Base-by-base conservation (phyloP, 2,797 vertebrate genomes). In the Bradypodion pumilum region DNA sequence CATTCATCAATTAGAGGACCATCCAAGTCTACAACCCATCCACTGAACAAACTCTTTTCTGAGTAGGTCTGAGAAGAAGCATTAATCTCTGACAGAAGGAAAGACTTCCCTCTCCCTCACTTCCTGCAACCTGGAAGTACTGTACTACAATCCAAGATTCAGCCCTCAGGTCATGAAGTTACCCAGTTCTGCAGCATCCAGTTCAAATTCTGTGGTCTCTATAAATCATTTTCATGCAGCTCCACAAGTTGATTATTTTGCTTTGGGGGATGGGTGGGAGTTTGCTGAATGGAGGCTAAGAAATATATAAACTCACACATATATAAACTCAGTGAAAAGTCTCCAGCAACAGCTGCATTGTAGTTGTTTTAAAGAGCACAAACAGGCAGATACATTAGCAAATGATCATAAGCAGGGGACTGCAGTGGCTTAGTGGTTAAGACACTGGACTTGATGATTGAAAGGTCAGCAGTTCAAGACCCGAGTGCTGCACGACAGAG, bases 101-200 rank as follows among this genome's bases (percentile, higher is more conserved):
- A 21, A 46, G 10, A 37, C 10, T 16, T 60, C 65, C 42, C 16
- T 23, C 46, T 27, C 44, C 27, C 25, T 8, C 15, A 19, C 25
- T 6, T 35, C 2, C 15, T 40, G 44, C 21, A 12, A 60, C 16
- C 19, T 3, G 13, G 32, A 65, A n/a, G 27, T 56, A 73, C 29
- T 40, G 35, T 56, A 73, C 29, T 40, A 27, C 65, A 16, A 85
- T 79, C 25, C 76, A 79, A 35, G 44, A 80, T 85, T 80, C 74
- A 70, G 69, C 59, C 35, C 21, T 68, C 74, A 49, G 37, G 40
- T 15, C 10, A 72, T 25, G 21, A 32, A 80, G 10, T 56, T 40
- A 25, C 23, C 66, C 66, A n/a, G n/a, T 40, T 60, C 21, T 32
- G 27, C 44, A 32, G 62, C 42, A 74, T 63, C 70, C 62, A 25